Conservation (phyloP, 2,113 vertebrate species). For the Vireo altiloquus region DNA sequence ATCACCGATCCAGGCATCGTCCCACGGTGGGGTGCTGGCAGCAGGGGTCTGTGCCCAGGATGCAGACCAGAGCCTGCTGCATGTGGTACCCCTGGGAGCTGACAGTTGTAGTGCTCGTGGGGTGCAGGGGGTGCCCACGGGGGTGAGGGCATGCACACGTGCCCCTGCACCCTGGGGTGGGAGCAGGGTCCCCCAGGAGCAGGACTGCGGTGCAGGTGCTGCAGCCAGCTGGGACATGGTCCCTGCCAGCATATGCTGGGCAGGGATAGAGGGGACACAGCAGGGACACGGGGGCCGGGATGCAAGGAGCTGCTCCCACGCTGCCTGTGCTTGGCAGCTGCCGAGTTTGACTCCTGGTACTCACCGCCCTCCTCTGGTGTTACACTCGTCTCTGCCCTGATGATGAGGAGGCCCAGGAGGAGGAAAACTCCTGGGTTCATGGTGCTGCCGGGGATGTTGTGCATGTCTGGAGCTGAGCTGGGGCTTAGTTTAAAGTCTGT, state of each 20-base stretch:
- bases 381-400: accelerated
- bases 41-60: neutral
- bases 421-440: neutral
- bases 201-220: accelerated
- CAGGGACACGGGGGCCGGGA: accelerated
- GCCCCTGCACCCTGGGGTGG: neutral
- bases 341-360: neutral
- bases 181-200: neutral
- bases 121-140: neutral
- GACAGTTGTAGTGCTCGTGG: accelerated
- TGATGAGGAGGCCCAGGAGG: neutral
- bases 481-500: neutral
- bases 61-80: neutral
- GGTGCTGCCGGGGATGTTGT: neutral
- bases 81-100: accelerated
- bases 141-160: neutral
- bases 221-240: neutral
- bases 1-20: accelerated
- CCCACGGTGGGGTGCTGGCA: accelerated
- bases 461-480: neutral
- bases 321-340: neutral
- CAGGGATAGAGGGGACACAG: neutral
- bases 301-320: neutral
- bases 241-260: neutral
- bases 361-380: neutral